Base-by-base conservation (phyloP, 2,888 invertebrate species). In the Pristionchus japonicus region DNA sequence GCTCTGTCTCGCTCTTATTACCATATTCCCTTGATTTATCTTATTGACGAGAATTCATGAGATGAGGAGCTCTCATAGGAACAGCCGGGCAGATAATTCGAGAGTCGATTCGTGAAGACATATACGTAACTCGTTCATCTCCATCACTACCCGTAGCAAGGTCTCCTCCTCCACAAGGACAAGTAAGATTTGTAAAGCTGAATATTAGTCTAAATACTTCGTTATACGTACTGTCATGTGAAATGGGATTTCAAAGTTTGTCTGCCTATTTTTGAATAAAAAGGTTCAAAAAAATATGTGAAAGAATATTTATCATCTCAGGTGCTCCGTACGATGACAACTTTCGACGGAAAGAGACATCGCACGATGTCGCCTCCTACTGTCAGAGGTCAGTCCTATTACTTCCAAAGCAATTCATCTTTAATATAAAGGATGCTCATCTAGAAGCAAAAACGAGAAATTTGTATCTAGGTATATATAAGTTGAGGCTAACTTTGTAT, bases 311-410 rank as follows among this genome's bases (percentile, higher is more conserved):
- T 7, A 7, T 40, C 0, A n/a, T 40, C 17, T 40, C 84, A 85
- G 85, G 85, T 85, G 2, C 85, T 85, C 13, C 85, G 85, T 9
- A 85, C 86, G 27, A 86, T 86, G 34, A 86, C 86, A 20, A 86
- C 86, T 3, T 49, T 86, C 70, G 86, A 86, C 49, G 86, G 49
- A 20, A 49, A 34, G 31, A 23, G 47, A 20, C 70, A 70, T 15
- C 43, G 70, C 11, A 70, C 86, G 1, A 37, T 49, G n/a, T 86
- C 86, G 34, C 86, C 86, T 31, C 86, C 86, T 13, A 47, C 11
- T 43, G 77, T 77, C 17, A 47, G 77, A 77, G 77, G 77, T 77
- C n/a, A n/a, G n/a, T n/a, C n/a, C n/a, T n/a, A n/a, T n/a, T n/a
- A n/a, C n/a, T n/a, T n/a, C n/a, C n/a, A n/a, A n/a, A n/a, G n/a